These are phyloP conservation scores for Hyphantria cunea DNA, from an alignment of 1,140 invertebrate species.

Conservation along the genomic window DNA sequence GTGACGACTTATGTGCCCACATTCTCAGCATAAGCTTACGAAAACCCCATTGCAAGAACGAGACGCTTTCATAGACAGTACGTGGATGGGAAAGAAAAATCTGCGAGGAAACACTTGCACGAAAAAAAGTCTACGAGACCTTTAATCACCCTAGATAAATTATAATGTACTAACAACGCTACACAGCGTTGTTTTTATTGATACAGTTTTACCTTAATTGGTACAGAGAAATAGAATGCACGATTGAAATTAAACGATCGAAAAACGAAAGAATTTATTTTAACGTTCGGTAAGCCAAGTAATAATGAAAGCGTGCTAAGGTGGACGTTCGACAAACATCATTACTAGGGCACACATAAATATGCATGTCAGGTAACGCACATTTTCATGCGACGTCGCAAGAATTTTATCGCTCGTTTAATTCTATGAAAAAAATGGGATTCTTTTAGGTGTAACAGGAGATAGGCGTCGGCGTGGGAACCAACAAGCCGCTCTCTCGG, in stretches of 20 bases:
- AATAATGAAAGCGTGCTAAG: slow-evolving; percentile 71
- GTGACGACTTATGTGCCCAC: slow-evolving; percentile 66
- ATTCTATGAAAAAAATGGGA: slow-evolving; percentile 76
- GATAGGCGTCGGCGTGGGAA: slow-evolving; percentile 73
- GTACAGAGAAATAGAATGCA: slow-evolving; percentile 62
- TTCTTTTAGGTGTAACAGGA: slow-evolving; percentile 69
- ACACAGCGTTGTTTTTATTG: slow-evolving; percentile 52
- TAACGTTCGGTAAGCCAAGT: slow-evolving; percentile 58
- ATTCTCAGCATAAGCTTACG: slow-evolving; percentile 57
- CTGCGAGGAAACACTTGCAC: slow-evolving; percentile 29
- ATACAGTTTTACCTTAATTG: slow-evolving; percentile 51
- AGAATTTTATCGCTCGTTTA: slow-evolving; percentile 81
- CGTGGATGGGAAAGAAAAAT: slow-evolving; percentile 37
- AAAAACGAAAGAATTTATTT: slow-evolving; percentile 67
- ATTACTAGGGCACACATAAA: slow-evolving; percentile 78
- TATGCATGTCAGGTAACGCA: slow-evolving; percentile 81
- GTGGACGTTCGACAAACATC: slow-evolving; percentile 73
- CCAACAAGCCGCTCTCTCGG: slow-evolving; percentile 51
- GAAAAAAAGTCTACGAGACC: not conserved
- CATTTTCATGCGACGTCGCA: slow-evolving; percentile 80
- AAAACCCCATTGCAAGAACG: slow-evolving; percentile 31
- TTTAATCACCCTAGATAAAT: slow-evolving; percentile 36
- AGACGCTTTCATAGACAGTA: slow-evolving; percentile 33
- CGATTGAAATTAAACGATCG: no score
- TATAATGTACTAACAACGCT: slow-evolving; percentile 32